Evolutionary conservation across 2,113 vertebrate species (phyloP).

Genomic region (Zosterops lateralis): DNA sequence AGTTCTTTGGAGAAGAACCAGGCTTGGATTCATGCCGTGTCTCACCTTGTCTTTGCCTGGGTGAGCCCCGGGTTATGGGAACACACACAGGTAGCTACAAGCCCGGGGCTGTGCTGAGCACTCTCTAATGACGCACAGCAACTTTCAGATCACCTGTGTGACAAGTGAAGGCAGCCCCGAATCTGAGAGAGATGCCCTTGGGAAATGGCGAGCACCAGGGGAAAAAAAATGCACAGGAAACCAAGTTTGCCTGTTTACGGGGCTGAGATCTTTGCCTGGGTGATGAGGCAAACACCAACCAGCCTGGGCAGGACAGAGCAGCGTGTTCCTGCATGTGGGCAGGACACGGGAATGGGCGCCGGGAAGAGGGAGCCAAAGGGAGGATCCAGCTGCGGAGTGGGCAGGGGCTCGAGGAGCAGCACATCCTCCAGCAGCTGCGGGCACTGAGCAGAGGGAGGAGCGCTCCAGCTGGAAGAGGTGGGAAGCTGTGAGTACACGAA

Average conservation of each 20-base stretch:
- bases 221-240: background rate
- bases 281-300: background rate
- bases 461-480: background rate
- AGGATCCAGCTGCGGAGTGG: background rate
- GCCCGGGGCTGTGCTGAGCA: background rate
- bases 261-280: background rate
- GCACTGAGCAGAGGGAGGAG: background rate
- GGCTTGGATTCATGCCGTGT: background rate
- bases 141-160: background rate
- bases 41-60: background rate
- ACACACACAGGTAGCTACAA: background rate
- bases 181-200: background rate
- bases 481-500: background rate
- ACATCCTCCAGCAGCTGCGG: background rate
- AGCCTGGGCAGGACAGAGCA: background rate
- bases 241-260: background rate
- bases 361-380: background rate
- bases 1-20: background rate
- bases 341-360: background rate
- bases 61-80: background rate
- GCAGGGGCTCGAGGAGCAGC: background rate
- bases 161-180: background rate
- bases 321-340: background rate
- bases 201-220: background rate
- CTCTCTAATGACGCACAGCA: background rate